These are phyloP conservation scores for Pavo muticus DNA, from an alignment of 2,113 vertebrate genomes.

Conservation along the genomic window DNA sequence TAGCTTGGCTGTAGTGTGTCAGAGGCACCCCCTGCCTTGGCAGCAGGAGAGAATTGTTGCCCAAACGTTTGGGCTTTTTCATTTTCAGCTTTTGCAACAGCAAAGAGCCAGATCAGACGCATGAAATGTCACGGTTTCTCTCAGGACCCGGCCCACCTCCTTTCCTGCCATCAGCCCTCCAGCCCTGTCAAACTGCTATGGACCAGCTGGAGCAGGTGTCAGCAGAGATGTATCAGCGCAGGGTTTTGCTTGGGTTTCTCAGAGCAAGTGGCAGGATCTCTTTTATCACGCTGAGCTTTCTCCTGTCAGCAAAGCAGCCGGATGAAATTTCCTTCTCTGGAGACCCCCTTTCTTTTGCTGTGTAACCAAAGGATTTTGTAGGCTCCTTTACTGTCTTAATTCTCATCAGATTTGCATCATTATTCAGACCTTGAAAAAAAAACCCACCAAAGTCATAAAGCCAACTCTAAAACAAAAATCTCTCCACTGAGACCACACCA, in stretches of 20 bases:
- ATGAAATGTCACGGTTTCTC: background rate
- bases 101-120: background rate
- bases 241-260: constrained; percentile 55
- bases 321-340: constrained; percentile 77
- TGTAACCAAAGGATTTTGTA: constrained; percentile 68
- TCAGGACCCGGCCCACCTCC: constrained; percentile 24
- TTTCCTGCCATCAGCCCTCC: background rate
- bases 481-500: background rate
- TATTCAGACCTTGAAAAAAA: background rate
- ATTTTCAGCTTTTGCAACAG: background rate
- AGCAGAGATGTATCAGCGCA: constrained; percentile 47
- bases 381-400: constrained; percentile 61
- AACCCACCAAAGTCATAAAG: background rate
- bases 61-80: background rate
- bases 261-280: constrained; percentile 73
- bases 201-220: constrained; percentile 77
- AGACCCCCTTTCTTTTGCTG: constrained; percentile 46
- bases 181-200: constrained; percentile 45
- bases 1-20: background rate
- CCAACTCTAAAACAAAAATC: constrained; percentile 12
- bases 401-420: constrained; percentile 64
- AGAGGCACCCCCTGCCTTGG: background rate
- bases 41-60: background rate
- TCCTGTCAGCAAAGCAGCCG: constrained; percentile 76
- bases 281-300: constrained; percentile 78